Conservation (phyloP, 2,888 invertebrate species). For the Drosophila prolongata region DNA sequence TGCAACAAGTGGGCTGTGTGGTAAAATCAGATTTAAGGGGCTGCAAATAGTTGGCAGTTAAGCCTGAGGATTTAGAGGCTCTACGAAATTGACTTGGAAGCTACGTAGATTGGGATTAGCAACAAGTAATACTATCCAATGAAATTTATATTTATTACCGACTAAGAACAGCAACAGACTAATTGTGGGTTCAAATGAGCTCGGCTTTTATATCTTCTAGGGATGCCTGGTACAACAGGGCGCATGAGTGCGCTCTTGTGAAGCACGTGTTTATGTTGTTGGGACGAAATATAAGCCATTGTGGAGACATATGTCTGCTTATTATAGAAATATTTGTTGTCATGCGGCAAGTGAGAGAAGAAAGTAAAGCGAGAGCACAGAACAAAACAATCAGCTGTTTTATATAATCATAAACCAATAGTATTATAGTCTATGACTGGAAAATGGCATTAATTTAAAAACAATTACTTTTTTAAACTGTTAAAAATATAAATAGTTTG, state of each 20-base stretch:
- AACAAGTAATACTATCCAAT: neutral
- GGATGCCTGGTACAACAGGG: constrained; percentile 1
- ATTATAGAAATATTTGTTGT: constrained; percentile 17
- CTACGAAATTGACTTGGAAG: neutral
- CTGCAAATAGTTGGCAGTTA: neutral
- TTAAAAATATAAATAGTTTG: no score
- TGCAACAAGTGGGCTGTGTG: constrained; percentile 12
- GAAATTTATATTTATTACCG: constrained; percentile 11
- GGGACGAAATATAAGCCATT: constrained; percentile 1
- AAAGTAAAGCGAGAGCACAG: neutral
- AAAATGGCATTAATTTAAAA: neutral
- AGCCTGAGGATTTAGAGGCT: neutral
- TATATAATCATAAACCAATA: neutral
- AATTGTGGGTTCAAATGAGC: constrained; percentile 5
- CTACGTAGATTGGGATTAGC: neutral
- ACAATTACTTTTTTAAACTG: no score
- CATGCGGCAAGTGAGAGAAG: neutral
- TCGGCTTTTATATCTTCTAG: constrained; percentile 17
- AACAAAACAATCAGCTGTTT: constrained; percentile 11
- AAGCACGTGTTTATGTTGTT: constrained; percentile 32
- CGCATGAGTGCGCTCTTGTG: constrained; percentile 26
- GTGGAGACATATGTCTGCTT: constrained; percentile 14
- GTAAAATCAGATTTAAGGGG: neutral
- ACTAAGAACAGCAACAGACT: constrained; percentile 23
- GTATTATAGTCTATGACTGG: neutral